Evolutionary conservation across 2,888 invertebrate genomes (phyloP).

Genomic region (Hyles lineata): DNA sequence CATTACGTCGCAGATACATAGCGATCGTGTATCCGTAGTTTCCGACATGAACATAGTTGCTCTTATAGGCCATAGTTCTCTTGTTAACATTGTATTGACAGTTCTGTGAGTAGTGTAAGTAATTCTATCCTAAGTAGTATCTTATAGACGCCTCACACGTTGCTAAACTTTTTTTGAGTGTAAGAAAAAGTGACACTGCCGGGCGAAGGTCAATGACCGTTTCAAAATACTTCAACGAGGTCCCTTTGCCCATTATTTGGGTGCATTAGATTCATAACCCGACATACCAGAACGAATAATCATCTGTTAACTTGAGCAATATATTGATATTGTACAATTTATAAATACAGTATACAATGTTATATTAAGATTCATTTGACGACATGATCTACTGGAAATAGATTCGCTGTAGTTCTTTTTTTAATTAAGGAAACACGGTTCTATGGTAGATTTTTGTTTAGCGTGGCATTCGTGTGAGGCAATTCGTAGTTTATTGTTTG

Average conservation of each 20-base stretch:
- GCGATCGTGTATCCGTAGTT: constrained; percentile 4
- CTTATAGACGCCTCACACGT: constrained; percentile 74
- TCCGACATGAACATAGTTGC: constrained; percentile 17
- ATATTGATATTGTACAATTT: neutral
- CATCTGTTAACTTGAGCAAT: constrained; percentile 14
- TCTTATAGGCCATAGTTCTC: constrained; percentile 59
- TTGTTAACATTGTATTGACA: constrained; percentile 75
- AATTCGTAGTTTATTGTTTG: constrained; percentile 74
- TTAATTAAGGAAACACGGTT: neutral
- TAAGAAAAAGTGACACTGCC: constrained; percentile 6
- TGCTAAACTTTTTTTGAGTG: constrained; percentile 39
- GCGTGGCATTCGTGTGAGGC: constrained; percentile 65
- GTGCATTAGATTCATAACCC: neutral
- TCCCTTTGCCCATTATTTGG: constrained; percentile 3
- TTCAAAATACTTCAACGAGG: neutral
- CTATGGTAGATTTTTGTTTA: constrained; percentile 34
- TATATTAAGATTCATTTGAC: neutral
- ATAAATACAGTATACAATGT: neutral
- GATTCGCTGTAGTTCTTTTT: neutral
- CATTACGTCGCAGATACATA: constrained; percentile 1
- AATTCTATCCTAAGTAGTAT: constrained; percentile 78
- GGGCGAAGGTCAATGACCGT: too few species aligned
- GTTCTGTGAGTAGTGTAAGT: constrained; percentile 69
- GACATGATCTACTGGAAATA: neutral
- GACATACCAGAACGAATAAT: neutral